A percentile compares a stretch with the other conserved stretches of the same genome.
phyloP scores from a whole-genome alignment of 2,888 invertebrate species.

The Drosophila maculinotata region DNA sequence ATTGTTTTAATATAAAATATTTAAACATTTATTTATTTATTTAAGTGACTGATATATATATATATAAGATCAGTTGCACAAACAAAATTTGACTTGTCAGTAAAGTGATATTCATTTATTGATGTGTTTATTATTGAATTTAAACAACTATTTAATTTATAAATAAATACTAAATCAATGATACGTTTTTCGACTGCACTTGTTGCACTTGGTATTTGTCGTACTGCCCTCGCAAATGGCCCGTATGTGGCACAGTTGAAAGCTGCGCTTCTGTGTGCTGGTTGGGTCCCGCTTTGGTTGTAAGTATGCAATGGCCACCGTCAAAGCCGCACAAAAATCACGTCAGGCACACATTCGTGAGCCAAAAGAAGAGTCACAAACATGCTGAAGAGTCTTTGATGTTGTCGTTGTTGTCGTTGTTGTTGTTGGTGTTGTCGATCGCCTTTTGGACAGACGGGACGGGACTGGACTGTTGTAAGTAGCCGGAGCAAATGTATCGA shows the following conservation, averaged over 20 bases:
- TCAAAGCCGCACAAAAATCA: constrained; percentile 73
- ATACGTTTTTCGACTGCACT: no score
- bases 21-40: no score
- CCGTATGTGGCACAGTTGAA: constrained; percentile 1
- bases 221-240: constrained; percentile 14
- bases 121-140: no score
- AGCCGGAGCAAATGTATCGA: constrained; percentile 77
- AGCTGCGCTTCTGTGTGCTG: constrained; percentile 27
- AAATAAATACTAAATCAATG: no score
- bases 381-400: constrained; percentile 42
- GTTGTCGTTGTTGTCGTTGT: constrained; percentile 22
- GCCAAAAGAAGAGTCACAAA: constrained; percentile 50
- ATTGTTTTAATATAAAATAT: no score
- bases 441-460: constrained; percentile 30
- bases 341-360: constrained; percentile 65
- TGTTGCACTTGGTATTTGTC: no score
- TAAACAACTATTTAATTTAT: no score
- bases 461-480: constrained; percentile 64
- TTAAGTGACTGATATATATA: no score
- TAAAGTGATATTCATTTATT: no score
- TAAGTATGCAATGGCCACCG: constrained; percentile 70
- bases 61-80: no score
- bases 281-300: constrained; percentile 47
- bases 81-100: no score
- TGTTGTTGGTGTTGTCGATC: constrained; percentile 17